Base-by-base conservation (phyloP, 1,140 invertebrate species). In the Drosophila ananassae region DNA sequence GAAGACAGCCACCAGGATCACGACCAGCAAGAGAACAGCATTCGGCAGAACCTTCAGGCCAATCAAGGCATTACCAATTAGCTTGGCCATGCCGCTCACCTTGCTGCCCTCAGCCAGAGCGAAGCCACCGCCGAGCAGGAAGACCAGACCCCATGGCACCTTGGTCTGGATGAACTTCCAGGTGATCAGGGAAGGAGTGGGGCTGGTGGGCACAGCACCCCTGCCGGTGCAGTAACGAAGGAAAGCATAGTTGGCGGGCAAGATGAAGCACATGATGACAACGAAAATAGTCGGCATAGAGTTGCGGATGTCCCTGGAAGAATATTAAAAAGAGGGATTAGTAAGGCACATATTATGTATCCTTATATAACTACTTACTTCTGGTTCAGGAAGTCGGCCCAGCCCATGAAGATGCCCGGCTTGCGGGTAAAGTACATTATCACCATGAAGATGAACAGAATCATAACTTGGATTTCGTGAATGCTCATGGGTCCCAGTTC, bases 361-460 rank as follows among this genome's bases (percentile, higher is more conserved):
- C 9, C 13, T 67, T 7, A 25, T 32, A 21, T n/a, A 17, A 25
- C 4, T n/a, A 73, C 87, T 83, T 25, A 91, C 87, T 63, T 69
- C 32, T 62, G 17, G 2, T 72, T 44, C 6, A 91, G 46, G 17
- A 48, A 56, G 17, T 91, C 85, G 2, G 82, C 90, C 90, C 90
- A 91, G 1, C 90, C 90, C 3, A 47, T 32, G 41, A 91, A 91
- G 58, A 91, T 90, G 30, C 79, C 95, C 0, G 98, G 97, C 51
- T 95, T 95, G 46, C 97, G 94, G 90, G 98, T 97, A 90, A 98
- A 96, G 96, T 98, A 99, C 61, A 98, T 93, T 47, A 96, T 67
- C 2, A 98, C 95, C 4, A 98, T 94, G 9, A 95, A 69, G 6
- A 97, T 90, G 89, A 99, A 99, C 17, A 98, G 92, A 9, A 94